These are phyloP conservation scores for Pontoporia blainvillei DNA, from an alignment of 2,113 vertebrate genomes.

Conservation along the genomic window DNA sequence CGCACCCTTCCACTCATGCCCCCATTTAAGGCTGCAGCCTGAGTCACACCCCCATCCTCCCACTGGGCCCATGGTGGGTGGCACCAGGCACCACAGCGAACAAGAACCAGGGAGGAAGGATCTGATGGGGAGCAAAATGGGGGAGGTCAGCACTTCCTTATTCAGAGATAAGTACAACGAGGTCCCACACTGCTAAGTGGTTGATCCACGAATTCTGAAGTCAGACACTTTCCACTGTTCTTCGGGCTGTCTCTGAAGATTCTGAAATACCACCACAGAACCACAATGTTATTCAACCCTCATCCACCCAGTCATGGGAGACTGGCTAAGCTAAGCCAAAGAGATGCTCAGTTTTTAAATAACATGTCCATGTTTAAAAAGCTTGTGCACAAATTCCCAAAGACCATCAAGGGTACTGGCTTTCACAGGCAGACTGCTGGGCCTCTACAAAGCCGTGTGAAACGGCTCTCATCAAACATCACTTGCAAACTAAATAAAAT, in stretches of 20 bases:
- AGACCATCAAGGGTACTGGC: not conserved
- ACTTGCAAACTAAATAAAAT: not conserved
- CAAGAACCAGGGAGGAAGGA: not conserved
- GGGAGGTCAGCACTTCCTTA: not conserved
- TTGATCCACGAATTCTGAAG: not conserved
- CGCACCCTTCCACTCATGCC: accelerated
- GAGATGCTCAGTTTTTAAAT: not conserved
- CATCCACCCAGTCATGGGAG: not conserved
- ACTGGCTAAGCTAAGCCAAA: not conserved
- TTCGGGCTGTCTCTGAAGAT: not conserved
- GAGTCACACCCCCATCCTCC: accelerated
- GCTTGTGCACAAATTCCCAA: not conserved
- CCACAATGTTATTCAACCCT: not conserved
- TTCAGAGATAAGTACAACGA: not conserved
- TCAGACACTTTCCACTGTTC: not conserved
- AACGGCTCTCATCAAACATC: not conserved
- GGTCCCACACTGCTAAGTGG: no score
- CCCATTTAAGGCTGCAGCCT: not conserved
- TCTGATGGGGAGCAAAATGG: not conserved
- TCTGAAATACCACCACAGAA: not conserved
- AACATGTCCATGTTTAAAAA: not conserved
- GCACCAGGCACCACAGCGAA: accelerated
- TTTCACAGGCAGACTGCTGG: not conserved
- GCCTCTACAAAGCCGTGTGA: not conserved
- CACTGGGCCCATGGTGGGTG: not conserved